Evolutionary conservation across 2,888 invertebrate species (phyloP).

Genomic region (Meteorus cinctellus): DNA sequence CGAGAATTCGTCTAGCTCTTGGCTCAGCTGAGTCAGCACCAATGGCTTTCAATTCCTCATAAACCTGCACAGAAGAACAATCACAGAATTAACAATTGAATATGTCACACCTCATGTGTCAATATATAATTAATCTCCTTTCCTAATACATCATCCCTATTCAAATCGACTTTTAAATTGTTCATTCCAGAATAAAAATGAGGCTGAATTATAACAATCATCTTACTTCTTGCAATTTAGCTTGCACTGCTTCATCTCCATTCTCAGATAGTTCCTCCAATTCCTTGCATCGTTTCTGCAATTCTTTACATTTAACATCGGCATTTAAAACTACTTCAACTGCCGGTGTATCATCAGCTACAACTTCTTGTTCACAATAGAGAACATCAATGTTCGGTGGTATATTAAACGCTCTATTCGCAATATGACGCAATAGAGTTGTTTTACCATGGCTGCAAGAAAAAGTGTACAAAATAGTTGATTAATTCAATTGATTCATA

Average conservation of each 20-base stretch:
- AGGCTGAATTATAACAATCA: slow-evolving; percentile 10
- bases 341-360: slow-evolving; percentile 94
- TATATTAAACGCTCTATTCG: slow-evolving; percentile 91
- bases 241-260: slow-evolving; percentile 84
- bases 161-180: too few relatives aligned
- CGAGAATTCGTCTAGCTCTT: slow-evolving; percentile 94
- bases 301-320: slow-evolving; percentile 88
- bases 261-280: slow-evolving; percentile 83
- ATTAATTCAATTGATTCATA: background rate
- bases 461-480: background rate
- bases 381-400: slow-evolving; percentile 97
- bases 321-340: slow-evolving; percentile 95
- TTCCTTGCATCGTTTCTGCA: slow-evolving; percentile 88
- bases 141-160: too few relatives aligned
- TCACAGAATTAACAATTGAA: slow-evolving; percentile 24
- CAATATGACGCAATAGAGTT: slow-evolving; percentile 94
- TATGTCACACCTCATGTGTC: too few relatives aligned
- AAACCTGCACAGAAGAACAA: slow-evolving; percentile 77
- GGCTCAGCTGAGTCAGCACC: slow-evolving; percentile 99
- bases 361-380: slow-evolving; percentile 98
- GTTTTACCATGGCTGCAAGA: slow-evolving; percentile 94
- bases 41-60: slow-evolving; percentile 95
- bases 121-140: too few relatives aligned
- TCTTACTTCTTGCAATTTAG: slow-evolving; percentile 85
- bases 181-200: background rate